Conservation (phyloP, 2,113 vertebrate genomes). For the Leucosticte australis region DNA sequence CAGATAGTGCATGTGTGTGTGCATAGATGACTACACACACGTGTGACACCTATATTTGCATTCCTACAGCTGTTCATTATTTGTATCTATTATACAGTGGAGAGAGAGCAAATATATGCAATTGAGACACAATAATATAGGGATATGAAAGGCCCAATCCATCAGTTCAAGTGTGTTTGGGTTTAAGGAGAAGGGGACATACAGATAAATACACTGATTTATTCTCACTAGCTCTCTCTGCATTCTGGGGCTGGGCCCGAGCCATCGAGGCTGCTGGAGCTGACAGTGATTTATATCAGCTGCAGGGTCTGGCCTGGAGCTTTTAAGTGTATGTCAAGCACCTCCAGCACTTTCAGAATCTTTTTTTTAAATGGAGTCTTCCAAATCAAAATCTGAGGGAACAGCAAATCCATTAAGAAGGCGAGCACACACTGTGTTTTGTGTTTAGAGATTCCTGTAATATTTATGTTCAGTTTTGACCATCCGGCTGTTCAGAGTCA, state of each 20-base stretch:
- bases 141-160: conserved; percentile 51
- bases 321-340: conserved; percentile 52
- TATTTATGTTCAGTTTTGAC: not conserved
- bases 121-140: conserved; percentile 36
- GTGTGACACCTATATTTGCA: conserved; percentile 36
- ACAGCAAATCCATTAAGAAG: not conserved
- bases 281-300: conserved; percentile 39
- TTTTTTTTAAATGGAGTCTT: conserved; percentile 26
- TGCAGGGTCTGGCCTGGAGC: conserved; percentile 17
- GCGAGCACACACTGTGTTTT: not conserved
- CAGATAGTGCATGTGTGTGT: not conserved
- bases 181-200: not conserved
- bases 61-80: conserved; percentile 49
- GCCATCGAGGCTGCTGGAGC: not conserved
- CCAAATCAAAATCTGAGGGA: conserved; percentile 24
- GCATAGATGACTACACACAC: not conserved
- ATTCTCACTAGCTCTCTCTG: not conserved
- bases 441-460: not conserved
- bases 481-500: not conserved
- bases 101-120: conserved; percentile 39
- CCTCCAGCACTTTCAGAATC: conserved; percentile 30
- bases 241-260: not conserved
- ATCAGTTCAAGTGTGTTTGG: conserved; percentile 65
- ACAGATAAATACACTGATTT: conserved; percentile 56
- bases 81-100: conserved; percentile 20